Percentiles rank a stretch among this genome's conserved stretches.
phyloP scores from a whole-genome alignment of 1,140 invertebrate species.

The Proctacanthus coquilletti region DNA sequence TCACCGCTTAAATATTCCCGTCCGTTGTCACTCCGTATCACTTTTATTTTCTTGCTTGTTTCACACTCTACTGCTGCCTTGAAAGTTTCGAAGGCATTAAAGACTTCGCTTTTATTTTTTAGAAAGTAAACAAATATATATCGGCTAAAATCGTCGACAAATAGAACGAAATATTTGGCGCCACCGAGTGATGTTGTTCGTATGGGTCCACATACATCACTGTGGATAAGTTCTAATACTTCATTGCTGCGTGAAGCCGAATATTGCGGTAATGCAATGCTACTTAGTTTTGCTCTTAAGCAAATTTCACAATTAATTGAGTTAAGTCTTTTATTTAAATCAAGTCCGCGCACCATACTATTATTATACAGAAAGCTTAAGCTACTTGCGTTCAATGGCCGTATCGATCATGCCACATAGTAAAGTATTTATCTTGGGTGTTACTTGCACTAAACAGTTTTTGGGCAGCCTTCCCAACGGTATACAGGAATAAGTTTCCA shows the following conservation, averaged over 20 bases:
- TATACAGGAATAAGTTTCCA: background rate
- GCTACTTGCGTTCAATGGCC: slow-evolving; percentile 2
- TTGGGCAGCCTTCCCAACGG: background rate
- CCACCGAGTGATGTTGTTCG: slow-evolving; percentile 14
- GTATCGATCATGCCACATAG: slow-evolving; percentile 2
- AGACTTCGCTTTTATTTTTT: slow-evolving; percentile 27
- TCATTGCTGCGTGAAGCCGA: slow-evolving; percentile 10
- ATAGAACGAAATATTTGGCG: slow-evolving; percentile 27
- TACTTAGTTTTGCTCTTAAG: slow-evolving; percentile 17
- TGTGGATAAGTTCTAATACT: slow-evolving; percentile 23
- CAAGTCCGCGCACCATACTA: slow-evolving; percentile 2
- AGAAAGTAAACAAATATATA: slow-evolving; percentile 24
- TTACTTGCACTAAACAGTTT: background rate
- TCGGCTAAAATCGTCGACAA: slow-evolving; percentile 27
- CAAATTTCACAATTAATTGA: slow-evolving; percentile 15
- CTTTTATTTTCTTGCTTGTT: slow-evolving; percentile 12
- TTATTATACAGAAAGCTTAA: background rate
- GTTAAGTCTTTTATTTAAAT: slow-evolving; percentile 4
- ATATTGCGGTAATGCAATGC: slow-evolving; percentile 14
- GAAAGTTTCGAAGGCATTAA: slow-evolving; percentile 19
- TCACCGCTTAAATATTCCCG: slow-evolving; percentile 7
- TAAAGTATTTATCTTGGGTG: background rate
- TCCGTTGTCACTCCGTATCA: slow-evolving; percentile 7
- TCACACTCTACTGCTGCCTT: slow-evolving; percentile 13
- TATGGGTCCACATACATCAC: slow-evolving; percentile 29